These are phyloP conservation scores for Mustela lutreola DNA, from an alignment of 2,113 vertebrate species.

Conservation along the genomic window DNA sequence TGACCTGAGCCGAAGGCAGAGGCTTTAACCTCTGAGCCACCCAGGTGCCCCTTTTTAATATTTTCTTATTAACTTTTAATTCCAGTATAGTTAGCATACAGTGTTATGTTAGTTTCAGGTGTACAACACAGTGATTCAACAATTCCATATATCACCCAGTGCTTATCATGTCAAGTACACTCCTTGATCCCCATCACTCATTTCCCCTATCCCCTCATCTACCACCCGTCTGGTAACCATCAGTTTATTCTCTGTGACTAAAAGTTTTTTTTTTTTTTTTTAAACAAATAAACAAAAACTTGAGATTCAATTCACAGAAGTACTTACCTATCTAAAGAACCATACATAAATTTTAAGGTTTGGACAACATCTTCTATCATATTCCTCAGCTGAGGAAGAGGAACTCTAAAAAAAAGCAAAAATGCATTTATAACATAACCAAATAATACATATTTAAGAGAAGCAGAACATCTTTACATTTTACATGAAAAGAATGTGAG, in stretches of 20 bases:
- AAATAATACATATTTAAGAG: neutral
- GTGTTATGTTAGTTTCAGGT: neutral
- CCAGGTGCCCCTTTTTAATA: too few relatives aligned
- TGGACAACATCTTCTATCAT: slow-evolving; percentile 92
- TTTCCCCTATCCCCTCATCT: neutral
- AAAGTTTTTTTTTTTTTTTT: neutral
- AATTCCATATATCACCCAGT: neutral
- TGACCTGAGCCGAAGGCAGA: too few relatives aligned
- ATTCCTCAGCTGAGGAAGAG: slow-evolving; percentile 93
- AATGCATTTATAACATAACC: neutral
- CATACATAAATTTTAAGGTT: slow-evolving; percentile 95
- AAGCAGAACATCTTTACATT: neutral
- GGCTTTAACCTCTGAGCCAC: too few relatives aligned
- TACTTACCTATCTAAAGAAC: slow-evolving; percentile 94
- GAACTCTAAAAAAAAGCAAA: slow-evolving; percentile 89
- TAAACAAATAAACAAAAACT: neutral
- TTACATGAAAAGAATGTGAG: neutral
- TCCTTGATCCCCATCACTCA: neutral
- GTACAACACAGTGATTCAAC: neutral
- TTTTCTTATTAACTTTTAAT: neutral
- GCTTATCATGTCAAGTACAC: neutral
- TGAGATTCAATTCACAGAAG: slow-evolving; percentile 42
- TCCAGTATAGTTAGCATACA: neutral
- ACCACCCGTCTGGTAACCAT: neutral
- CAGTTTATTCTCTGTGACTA: neutral